Evolutionary conservation across 2,888 invertebrate species (phyloP).

Genomic region (Agrochola macilenta): DNA sequence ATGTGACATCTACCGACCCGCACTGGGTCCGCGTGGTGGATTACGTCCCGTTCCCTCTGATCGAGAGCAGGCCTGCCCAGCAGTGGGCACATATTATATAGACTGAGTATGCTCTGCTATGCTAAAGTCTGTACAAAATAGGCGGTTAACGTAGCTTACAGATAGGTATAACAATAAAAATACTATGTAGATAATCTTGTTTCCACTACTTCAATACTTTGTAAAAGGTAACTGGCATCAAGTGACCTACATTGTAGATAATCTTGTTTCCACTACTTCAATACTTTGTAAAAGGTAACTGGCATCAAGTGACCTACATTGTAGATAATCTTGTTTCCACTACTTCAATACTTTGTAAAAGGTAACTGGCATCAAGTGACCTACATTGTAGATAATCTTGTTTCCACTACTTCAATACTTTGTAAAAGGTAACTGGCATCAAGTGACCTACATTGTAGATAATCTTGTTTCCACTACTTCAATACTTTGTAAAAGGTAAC

Average conservation of each 20-base stretch:
- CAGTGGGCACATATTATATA: too few species aligned
- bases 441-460: conserved; percentile 24
- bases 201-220: background rate
- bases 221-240: conserved; percentile 2
- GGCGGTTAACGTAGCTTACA: too few species aligned
- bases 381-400: conserved; percentile 22
- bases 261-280: background rate
- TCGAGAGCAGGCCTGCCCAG: too few species aligned
- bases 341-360: background rate
- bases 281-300: conserved; percentile 1
- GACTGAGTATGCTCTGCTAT: too few species aligned
- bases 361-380: conserved; percentile 11
- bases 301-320: conserved; percentile 19
- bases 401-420: background rate
- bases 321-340: background rate
- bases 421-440: conserved; percentile 3
- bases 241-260: too few species aligned
- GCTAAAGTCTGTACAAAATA: too few species aligned
- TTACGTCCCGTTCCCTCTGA: too few species aligned
- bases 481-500: conserved; percentile 1
- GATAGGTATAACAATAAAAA: too few species aligned
- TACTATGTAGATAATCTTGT: background rate
- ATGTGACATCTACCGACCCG: too few species aligned
- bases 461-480: background rate
- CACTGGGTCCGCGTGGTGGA: too few species aligned